Evolutionary conservation across 2,888 invertebrate genomes (phyloP).

Genomic region (Julus scandinavius): DNA sequence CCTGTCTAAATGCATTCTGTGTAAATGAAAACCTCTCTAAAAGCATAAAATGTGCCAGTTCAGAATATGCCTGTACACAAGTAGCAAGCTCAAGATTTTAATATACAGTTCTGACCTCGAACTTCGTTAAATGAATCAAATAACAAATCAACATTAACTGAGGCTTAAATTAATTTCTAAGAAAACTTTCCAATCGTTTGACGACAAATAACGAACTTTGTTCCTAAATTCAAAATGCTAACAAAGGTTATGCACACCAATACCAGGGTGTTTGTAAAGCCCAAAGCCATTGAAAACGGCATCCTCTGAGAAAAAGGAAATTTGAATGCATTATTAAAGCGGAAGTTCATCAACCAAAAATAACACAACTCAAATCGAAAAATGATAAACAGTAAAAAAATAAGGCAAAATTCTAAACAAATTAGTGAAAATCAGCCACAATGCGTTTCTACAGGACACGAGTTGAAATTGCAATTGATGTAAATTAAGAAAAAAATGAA

Average conservation of each 20-base stretch:
- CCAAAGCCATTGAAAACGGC: not conserved
- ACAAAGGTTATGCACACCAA: too few relatives aligned
- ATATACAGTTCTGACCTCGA: not conserved
- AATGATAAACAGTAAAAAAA: not conserved
- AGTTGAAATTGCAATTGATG: constrained; percentile 6
- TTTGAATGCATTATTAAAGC: not conserved
- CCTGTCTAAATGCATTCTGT: too few relatives aligned
- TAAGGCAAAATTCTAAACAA: not conserved
- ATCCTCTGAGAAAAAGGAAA: constrained; percentile 5
- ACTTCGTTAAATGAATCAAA: not conserved
- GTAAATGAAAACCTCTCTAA: too few relatives aligned
- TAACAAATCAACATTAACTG: not conserved
- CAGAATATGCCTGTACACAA: not conserved
- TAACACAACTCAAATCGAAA: not conserved
- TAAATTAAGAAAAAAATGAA: constrained; percentile 4
- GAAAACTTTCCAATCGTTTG: too few relatives aligned
- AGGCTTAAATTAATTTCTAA: too few relatives aligned
- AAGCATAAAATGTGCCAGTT: too few relatives aligned
- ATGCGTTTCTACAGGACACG: not conserved
- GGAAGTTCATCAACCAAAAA: constrained; percentile 26
- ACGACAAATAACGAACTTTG: too few relatives aligned
- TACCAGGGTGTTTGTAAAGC: not conserved
- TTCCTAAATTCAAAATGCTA: too few relatives aligned
- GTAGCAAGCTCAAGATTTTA: not conserved
- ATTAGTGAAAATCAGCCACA: constrained; percentile 8